phyloP scores from a whole-genome alignment of 2,113 vertebrate genomes.

The Hyaena hyaena region DNA sequence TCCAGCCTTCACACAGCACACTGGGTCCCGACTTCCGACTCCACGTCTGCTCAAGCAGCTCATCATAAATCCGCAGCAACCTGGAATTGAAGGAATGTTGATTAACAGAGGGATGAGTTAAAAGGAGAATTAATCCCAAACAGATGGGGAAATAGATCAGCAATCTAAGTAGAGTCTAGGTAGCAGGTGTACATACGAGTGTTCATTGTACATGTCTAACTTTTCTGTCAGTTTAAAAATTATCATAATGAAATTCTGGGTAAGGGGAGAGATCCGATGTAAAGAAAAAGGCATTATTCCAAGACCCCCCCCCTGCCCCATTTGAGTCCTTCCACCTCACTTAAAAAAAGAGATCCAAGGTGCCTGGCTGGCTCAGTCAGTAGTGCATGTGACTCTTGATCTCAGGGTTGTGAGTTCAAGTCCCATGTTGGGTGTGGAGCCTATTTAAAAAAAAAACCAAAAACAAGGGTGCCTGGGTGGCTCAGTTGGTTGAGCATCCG shows the following conservation, averaged over 20 bases:
- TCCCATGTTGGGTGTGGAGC: too few species aligned
- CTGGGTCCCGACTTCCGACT: background rate
- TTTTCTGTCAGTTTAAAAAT: background rate
- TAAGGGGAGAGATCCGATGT: background rate
- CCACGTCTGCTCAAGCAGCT: background rate
- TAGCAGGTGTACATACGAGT: fast-evolving
- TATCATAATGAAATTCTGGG: background rate
- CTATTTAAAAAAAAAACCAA: too few species aligned
- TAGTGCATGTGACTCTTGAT: background rate
- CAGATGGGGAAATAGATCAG: background rate
- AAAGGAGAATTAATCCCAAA: background rate
- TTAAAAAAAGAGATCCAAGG: background rate
- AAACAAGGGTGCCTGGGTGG: too few species aligned
- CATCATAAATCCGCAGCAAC: background rate
- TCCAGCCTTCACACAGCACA: fast-evolving
- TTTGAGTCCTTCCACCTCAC: background rate
- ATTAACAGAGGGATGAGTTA: background rate
- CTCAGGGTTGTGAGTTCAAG: background rate
- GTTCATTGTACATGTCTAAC: too few species aligned
- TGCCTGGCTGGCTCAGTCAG: background rate
- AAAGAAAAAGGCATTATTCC: background rate
- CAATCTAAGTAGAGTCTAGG: background rate
- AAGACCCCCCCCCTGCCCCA: too few species aligned
- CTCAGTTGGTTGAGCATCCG: too few species aligned
- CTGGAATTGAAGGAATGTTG: background rate